These are phyloP conservation scores for Podarcis cretensis DNA, from an alignment of 2,113 vertebrate species.

Conservation along the genomic window DNA sequence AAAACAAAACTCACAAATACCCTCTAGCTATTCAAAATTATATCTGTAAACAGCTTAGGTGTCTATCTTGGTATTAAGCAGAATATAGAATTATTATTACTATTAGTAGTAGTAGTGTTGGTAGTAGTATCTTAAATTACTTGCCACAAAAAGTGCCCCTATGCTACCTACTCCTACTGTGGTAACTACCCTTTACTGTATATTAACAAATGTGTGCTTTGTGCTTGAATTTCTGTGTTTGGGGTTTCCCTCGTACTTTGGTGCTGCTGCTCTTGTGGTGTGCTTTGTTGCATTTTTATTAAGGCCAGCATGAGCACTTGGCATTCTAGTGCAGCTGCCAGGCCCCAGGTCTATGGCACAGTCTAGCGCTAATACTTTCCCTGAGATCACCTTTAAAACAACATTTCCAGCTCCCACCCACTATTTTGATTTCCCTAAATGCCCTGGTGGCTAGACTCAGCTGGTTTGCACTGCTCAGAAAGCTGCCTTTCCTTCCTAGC, in stretches of 20 bases:
- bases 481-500: background rate
- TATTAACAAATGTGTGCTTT: background rate
- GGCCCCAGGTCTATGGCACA: background rate
- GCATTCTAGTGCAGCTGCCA: background rate
- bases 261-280: background rate
- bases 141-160: background rate
- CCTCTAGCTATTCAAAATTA: too few relatives aligned
- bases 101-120: too few relatives aligned
- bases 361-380: background rate
- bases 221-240: background rate
- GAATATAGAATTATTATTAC: too few relatives aligned
- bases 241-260: background rate
- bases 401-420: background rate
- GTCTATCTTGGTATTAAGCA: too few relatives aligned
- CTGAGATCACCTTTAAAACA: background rate
- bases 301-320: background rate
- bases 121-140: background rate
- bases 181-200: background rate
- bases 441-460: background rate
- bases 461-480: background rate
- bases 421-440: background rate
- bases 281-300: background rate
- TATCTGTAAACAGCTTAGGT: too few relatives aligned
- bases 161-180: background rate
- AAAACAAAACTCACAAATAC: too few relatives aligned